phyloP scores from a whole-genome alignment of 1,140 invertebrate genomes.

The Steinernema feltiae region DNA sequence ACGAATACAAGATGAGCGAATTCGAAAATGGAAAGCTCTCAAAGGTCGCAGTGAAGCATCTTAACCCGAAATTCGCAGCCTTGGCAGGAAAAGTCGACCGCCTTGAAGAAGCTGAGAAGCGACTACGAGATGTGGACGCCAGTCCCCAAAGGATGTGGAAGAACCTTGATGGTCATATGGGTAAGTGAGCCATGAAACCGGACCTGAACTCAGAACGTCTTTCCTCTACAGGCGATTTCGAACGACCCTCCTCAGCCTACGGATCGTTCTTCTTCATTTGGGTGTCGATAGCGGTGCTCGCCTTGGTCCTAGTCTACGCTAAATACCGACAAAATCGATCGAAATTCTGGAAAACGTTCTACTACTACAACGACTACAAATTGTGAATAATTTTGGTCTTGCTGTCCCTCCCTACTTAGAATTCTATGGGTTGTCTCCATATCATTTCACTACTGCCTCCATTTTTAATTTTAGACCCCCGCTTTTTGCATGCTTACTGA shows the following conservation, averaged over 20 bases:
- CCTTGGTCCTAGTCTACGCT: slow-evolving; percentile 40
- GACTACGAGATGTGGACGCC: slow-evolving; percentile 37
- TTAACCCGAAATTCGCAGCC: slow-evolving; percentile 51
- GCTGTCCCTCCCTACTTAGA: background rate
- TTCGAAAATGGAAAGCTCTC: slow-evolving; percentile 51
- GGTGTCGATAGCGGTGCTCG: slow-evolving; percentile 41
- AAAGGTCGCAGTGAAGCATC: slow-evolving; percentile 42
- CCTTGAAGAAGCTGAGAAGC: slow-evolving; percentile 46
- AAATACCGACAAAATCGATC: slow-evolving; percentile 51
- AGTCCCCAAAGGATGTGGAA: slow-evolving; percentile 43
- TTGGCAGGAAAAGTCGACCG: slow-evolving; percentile 43
- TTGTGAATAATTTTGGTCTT: slow-evolving; percentile 40
- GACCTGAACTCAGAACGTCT: background rate
- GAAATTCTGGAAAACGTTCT: slow-evolving; percentile 57
- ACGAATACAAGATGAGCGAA: slow-evolving; percentile 48
- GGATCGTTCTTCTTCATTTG: slow-evolving; percentile 40
- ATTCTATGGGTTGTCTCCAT: background rate
- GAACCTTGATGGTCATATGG: slow-evolving; percentile 35
- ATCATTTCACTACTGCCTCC: background rate
- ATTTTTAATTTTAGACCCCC: background rate
- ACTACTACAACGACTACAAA: slow-evolving; percentile 56
- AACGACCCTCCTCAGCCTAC: slow-evolving; percentile 7
- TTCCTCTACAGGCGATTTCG: slow-evolving; percentile 7
- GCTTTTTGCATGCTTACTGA: background rate
- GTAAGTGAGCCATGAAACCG: background rate